A percentile compares a stretch with the other conserved stretches of the same genome.
These are phyloP conservation scores for Prosapia bicincta DNA, from an alignment of 2,888 invertebrate species.

Conservation along the genomic window DNA sequence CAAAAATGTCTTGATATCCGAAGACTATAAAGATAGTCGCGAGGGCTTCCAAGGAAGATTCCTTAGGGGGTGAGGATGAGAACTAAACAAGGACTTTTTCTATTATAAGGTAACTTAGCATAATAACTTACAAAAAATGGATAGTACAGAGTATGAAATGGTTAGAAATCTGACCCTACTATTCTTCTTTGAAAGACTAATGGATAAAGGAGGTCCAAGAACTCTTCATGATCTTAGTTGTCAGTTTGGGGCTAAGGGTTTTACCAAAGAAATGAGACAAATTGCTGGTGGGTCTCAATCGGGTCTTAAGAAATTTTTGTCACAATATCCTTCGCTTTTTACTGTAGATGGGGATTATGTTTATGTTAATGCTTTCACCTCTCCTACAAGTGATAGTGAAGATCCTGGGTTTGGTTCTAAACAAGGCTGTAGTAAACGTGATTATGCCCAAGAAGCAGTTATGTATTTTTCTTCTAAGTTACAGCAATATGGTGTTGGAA, in stretches of 20 bases:
- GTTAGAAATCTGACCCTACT: constrained; percentile 93
- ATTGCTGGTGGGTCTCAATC: constrained; percentile 94
- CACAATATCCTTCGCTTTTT: constrained; percentile 95
- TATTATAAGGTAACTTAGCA: background rate
- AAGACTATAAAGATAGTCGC: constrained; percentile 8
- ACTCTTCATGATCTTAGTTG: constrained; percentile 97
- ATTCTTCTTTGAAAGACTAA: constrained; percentile 96
- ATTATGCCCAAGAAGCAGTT: constrained; percentile 95
- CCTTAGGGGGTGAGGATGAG: constrained; percentile 12
- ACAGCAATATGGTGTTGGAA: constrained; percentile 90
- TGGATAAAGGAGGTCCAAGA: constrained; percentile 95
- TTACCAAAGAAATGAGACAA: constrained; percentile 98
- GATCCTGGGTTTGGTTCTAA: constrained; percentile 22
- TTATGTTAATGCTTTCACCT: constrained; percentile 70
- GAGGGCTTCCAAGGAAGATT: constrained; percentile 23
- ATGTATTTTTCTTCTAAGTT: constrained; percentile 96
- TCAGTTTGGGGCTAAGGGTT: constrained; percentile 98
- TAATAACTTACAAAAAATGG: constrained; percentile 57
- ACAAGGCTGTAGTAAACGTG: constrained; percentile 56
- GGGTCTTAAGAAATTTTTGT: constrained; percentile 93
- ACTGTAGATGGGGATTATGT: constrained; percentile 91
- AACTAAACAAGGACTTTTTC: background rate
- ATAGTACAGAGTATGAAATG: constrained; percentile 91
- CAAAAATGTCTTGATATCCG: constrained; percentile 18
- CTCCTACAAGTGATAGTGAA: constrained; percentile 54